A percentile compares a stretch with the other conserved stretches of the same genome.
Conservation (phyloP, 2,888 invertebrate genomes). For the Drosophila fungiperda region DNA sequence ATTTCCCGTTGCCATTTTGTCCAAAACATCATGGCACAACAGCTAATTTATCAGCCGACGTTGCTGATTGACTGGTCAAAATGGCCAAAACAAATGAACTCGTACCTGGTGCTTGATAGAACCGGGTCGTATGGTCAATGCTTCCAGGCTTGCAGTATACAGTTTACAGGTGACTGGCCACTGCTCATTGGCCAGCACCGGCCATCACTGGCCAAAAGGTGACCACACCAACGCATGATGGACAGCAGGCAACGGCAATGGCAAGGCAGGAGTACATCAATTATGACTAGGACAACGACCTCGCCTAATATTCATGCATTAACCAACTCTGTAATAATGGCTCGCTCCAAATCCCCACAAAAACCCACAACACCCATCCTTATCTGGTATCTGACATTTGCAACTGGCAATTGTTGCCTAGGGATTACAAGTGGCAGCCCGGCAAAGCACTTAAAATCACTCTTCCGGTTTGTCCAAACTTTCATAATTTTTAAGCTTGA, state of each 20-base stretch:
- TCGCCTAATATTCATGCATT: constrained; percentile 26
- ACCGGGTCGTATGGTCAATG: constrained; percentile 10
- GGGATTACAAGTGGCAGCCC: background rate
- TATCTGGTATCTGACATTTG: background rate
- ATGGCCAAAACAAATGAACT: constrained; percentile 35
- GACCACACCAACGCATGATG: constrained; percentile 64
- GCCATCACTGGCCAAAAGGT: constrained; percentile 42
- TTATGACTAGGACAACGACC: constrained; percentile 8
- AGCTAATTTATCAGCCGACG: constrained; percentile 7
- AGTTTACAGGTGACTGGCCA: constrained; percentile 4
- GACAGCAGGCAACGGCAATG: constrained; percentile 28
- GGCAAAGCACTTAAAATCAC: background rate
- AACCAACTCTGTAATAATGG: constrained; percentile 9
- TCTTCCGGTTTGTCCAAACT: background rate
- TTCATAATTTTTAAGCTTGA: background rate
- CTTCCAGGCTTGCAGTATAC: background rate
- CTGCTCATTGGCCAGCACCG: constrained; percentile 11
- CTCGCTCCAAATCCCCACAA: background rate
- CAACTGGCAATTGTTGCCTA: constrained; percentile 3
- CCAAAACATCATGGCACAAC: constrained; percentile 20
- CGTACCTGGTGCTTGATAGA: constrained; percentile 7
- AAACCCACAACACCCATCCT: background rate
- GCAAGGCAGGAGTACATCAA: background rate
- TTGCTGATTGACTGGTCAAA: constrained; percentile 52
- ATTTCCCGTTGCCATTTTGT: constrained; percentile 32